These are phyloP conservation scores for Orius laevigatus DNA, from an alignment of 1,140 invertebrate species.

Conservation along the genomic window DNA sequence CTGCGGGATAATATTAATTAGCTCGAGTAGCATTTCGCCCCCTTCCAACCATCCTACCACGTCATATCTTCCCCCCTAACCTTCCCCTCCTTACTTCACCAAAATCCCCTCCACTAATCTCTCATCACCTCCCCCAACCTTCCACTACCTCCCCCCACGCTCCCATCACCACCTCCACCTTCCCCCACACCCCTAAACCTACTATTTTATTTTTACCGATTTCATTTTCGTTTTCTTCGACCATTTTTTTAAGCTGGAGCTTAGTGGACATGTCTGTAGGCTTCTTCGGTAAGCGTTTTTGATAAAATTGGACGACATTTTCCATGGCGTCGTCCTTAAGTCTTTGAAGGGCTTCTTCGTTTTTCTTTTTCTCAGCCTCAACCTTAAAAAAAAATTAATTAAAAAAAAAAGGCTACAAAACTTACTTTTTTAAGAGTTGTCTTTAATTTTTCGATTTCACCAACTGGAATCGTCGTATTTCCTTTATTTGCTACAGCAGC, in stretches of 20 bases:
- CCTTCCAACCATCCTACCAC: too few species aligned
- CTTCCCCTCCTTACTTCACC: too few species aligned
- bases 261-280: slow-evolving; percentile 50
- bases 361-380: slow-evolving; percentile 38
- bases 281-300: slow-evolving; percentile 46
- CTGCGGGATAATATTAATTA: slow-evolving; percentile 29
- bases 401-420: neutral
- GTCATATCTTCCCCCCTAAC: too few species aligned
- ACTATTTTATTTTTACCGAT: slow-evolving; percentile 34
- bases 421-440: slow-evolving; percentile 19
- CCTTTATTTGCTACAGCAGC: slow-evolving; percentile 31
- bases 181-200: too few species aligned
- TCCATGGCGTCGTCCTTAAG: slow-evolving; percentile 42
- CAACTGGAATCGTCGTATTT: slow-evolving; percentile 2
- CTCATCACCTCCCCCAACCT: too few species aligned
- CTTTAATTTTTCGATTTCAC: slow-evolving; percentile 26
- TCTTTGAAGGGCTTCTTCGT: slow-evolving; percentile 39
- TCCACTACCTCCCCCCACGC: too few species aligned
- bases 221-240: slow-evolving; percentile 62
- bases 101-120: too few species aligned
- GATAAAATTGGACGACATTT: slow-evolving; percentile 31
- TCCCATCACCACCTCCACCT: too few species aligned
- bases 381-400: slow-evolving; percentile 26
- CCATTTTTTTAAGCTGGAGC: slow-evolving; percentile 55
- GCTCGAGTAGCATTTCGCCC: too few species aligned